Evolutionary conservation across 2,797 vertebrate species (phyloP).

Genomic region (Phaenicophaeus curvirostris): DNA sequence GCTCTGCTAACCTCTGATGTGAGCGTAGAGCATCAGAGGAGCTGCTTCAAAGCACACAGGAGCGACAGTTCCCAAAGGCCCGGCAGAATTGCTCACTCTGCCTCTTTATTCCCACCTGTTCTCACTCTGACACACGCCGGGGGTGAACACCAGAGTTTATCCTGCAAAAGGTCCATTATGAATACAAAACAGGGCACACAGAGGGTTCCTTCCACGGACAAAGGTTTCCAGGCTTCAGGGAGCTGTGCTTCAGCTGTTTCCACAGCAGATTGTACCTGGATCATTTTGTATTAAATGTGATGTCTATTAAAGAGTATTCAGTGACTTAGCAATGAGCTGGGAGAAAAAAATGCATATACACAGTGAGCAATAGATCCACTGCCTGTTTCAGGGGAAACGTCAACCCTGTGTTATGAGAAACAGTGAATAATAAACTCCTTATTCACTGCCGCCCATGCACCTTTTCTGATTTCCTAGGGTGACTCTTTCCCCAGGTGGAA

Average conservation of each 20-base stretch:
- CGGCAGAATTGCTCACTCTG: accelerated
- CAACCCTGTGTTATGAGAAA: not conserved
- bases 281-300: not conserved
- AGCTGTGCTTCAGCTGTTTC: not conserved
- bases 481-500: not conserved
- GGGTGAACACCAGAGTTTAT: not conserved
- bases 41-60: accelerated
- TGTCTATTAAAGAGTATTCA: not conserved
- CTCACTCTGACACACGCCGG: not conserved
- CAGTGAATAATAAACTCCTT: not conserved
- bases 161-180: not conserved
- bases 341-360: not conserved
- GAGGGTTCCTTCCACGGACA: not conserved
- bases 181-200: not conserved
- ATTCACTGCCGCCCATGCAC: not conserved
- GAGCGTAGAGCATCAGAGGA: not conserved
- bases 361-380: not conserved
- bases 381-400: not conserved
- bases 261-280: not conserved
- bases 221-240: not conserved
- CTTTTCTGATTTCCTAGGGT: not conserved
- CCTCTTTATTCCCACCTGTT: not conserved
- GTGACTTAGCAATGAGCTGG: not conserved
- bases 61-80: not conserved
- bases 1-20: not conserved